These are phyloP conservation scores for Bombus sibiricus DNA, from an alignment of 1,140 invertebrate genomes.

Conservation along the genomic window DNA sequence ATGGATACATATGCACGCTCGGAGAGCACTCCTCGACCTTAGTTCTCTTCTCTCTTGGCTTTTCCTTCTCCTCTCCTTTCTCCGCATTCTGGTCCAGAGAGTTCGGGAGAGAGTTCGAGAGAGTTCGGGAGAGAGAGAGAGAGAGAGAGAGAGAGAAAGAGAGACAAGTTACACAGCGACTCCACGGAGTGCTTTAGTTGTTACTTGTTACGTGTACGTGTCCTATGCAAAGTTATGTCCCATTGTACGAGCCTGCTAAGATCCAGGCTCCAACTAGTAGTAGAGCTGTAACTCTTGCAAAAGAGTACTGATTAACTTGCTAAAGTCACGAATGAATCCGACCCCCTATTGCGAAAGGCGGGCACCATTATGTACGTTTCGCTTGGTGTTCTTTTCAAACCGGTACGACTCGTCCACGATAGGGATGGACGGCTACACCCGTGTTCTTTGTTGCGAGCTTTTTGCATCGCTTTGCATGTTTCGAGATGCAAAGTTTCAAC, in stretches of 20 bases:
- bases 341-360: slow-evolving; percentile 28
- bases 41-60: slow-evolving; percentile 41
- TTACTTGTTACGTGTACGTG: slow-evolving; percentile 77
- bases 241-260: slow-evolving; percentile 74
- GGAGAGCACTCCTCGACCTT: slow-evolving; percentile 71
- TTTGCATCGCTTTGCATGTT: slow-evolving; percentile 65
- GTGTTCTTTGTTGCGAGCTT: slow-evolving; percentile 55
- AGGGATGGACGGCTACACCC: background rate
- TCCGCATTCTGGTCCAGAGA: slow-evolving; percentile 7
- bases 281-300: slow-evolving; percentile 60
- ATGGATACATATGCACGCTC: slow-evolving; percentile 81
- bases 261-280: slow-evolving; percentile 60
- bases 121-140: background rate
- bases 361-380: slow-evolving; percentile 36
- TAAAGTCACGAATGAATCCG: slow-evolving; percentile 66
- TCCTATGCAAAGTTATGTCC: slow-evolving; percentile 77
- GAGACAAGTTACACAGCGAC: slow-evolving; percentile 40
- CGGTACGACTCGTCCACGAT: background rate
- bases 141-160: too few species aligned
- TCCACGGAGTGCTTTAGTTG: slow-evolving; percentile 76
- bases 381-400: slow-evolving; percentile 53
- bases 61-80: slow-evolving; percentile 15
- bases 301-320: slow-evolving; percentile 73
- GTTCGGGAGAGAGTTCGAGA: background rate
- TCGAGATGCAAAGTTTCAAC: slow-evolving; percentile 53